These are phyloP conservation scores for Dusona sp. DNA, from an alignment of 2,888 invertebrate species.

Conservation along the genomic window DNA sequence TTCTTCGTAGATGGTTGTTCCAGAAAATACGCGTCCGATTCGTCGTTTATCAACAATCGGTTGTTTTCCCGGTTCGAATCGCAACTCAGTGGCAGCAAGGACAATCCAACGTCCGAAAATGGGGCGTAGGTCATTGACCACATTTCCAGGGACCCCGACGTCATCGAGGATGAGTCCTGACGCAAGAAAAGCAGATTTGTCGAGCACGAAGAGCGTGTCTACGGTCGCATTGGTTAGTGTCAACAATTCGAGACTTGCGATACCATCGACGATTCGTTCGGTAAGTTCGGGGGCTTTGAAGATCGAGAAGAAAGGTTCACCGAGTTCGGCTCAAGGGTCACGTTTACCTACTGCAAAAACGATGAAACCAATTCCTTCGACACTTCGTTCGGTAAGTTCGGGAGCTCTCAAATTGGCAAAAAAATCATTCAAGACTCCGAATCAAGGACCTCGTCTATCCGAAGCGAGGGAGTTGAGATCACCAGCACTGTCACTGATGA, in stretches of 20 bases:
- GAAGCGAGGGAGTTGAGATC: constrained; percentile 36
- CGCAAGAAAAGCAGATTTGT: constrained; percentile 39
- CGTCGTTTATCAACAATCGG: constrained; percentile 71
- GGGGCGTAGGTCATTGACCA: constrained; percentile 55
- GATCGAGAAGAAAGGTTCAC: constrained; percentile 16
- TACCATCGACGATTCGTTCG: constrained; percentile 47
- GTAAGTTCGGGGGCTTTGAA: constrained; percentile 47
- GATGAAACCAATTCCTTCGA: constrained; percentile 29
- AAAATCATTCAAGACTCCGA: constrained; percentile 38
- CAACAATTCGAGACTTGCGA: constrained; percentile 31
- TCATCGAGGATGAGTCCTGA: constrained; percentile 68
- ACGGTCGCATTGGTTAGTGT: constrained; percentile 23
- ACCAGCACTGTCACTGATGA: constrained; percentile 36
- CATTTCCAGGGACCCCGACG: constrained; percentile 70
- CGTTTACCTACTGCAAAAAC: background rate
- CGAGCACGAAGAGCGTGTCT: constrained; percentile 38
- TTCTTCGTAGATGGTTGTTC: constrained; percentile 61
- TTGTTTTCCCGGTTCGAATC: constrained; percentile 44
- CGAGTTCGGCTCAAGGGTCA: background rate
- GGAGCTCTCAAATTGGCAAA: constrained; percentile 40
- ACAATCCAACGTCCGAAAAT: constrained; percentile 59
- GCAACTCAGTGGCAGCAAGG: constrained; percentile 45
- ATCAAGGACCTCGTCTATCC: background rate
- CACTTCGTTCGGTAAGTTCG: constrained; percentile 29
- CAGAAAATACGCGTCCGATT: constrained; percentile 61